A percentile compares a stretch with the other conserved stretches of the same genome.
phyloP scores from a whole-genome alignment of 2,888 invertebrate species.

The Callyntrura guangdongensis region DNA sequence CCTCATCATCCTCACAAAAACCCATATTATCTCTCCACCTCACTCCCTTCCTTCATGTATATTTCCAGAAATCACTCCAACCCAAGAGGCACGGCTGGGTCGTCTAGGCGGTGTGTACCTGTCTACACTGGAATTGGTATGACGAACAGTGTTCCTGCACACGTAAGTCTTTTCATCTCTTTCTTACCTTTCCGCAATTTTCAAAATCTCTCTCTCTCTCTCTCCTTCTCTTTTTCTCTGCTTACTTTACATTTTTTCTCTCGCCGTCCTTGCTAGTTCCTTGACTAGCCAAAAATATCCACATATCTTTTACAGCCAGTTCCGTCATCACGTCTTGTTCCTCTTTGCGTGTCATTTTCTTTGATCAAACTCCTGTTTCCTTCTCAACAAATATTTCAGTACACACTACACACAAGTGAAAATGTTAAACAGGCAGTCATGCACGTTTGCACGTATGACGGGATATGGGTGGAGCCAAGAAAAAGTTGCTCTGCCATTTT shows the following conservation, averaged over 20 bases:
- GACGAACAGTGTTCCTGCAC: too few relatives aligned
- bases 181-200: too few relatives aligned
- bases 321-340: not conserved
- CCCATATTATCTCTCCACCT: not conserved
- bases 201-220: not conserved
- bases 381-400: not conserved
- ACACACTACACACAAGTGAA: conserved; percentile 40
- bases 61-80: too few relatives aligned
- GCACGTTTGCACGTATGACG: not conserved
- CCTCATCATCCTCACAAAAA: conserved; percentile 57
- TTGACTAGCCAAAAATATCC: not conserved
- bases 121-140: too few relatives aligned
- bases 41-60: too few relatives aligned
- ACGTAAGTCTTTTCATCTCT: too few relatives aligned
- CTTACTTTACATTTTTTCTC: conserved; percentile 4
- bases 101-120: too few relatives aligned
- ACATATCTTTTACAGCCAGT: too few relatives aligned
- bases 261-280: not conserved
- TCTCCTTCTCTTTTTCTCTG: not conserved
- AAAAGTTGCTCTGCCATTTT: not conserved
- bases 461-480: not conserved
- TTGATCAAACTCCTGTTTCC: not conserved
- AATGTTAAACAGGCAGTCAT: not conserved
- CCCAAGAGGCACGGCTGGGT: too few relatives aligned
- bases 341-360: not conserved